phyloP scores from a whole-genome alignment of 2,888 invertebrate genomes.

The Ophioninae sp. region DNA sequence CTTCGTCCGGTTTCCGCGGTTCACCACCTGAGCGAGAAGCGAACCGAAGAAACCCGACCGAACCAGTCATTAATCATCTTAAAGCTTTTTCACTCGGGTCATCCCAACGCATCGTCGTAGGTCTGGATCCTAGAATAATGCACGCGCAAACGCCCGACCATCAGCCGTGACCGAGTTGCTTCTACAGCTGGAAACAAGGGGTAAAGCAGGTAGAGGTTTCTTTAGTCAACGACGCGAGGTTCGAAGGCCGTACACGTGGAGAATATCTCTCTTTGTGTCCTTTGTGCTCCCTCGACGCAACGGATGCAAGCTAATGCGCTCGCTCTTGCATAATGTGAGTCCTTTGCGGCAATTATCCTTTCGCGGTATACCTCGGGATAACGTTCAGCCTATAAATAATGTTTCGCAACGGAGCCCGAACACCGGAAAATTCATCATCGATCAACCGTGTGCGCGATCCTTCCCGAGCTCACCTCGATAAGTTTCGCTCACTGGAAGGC shows the following conservation, averaged over 20 bases:
- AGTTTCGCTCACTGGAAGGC: background rate
- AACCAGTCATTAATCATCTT: slow-evolving; percentile 53
- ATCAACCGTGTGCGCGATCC: background rate
- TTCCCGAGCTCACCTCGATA: background rate
- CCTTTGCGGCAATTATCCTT: slow-evolving; percentile 32
- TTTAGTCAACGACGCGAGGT: slow-evolving; percentile 34
- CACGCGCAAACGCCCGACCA: slow-evolving; percentile 27
- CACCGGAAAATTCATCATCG: background rate
- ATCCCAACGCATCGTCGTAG: slow-evolving; percentile 9
- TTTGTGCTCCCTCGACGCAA: slow-evolving; percentile 42
- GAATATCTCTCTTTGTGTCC: slow-evolving; percentile 50
- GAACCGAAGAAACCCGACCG: slow-evolving; percentile 4
- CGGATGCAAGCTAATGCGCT: slow-evolving; percentile 45
- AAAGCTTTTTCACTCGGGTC: slow-evolving; percentile 46
- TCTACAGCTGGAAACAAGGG: slow-evolving; percentile 33
- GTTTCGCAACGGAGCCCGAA: background rate
- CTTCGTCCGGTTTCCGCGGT: slow-evolving; percentile 23
- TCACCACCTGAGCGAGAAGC: slow-evolving; percentile 36
- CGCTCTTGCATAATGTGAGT: slow-evolving; percentile 46
- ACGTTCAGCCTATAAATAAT: slow-evolving; percentile 27
- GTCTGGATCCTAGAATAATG: slow-evolving; percentile 27
- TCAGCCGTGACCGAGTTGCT: slow-evolving; percentile 33
- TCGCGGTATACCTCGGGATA: slow-evolving; percentile 7
- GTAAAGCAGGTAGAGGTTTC: slow-evolving; percentile 44
- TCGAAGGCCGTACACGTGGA: slow-evolving; percentile 48